A percentile compares a stretch with the other conserved stretches of the same genome.
phyloP scores from a whole-genome alignment of 2,797 vertebrate genomes.

The Crotalus adamanteus region DNA sequence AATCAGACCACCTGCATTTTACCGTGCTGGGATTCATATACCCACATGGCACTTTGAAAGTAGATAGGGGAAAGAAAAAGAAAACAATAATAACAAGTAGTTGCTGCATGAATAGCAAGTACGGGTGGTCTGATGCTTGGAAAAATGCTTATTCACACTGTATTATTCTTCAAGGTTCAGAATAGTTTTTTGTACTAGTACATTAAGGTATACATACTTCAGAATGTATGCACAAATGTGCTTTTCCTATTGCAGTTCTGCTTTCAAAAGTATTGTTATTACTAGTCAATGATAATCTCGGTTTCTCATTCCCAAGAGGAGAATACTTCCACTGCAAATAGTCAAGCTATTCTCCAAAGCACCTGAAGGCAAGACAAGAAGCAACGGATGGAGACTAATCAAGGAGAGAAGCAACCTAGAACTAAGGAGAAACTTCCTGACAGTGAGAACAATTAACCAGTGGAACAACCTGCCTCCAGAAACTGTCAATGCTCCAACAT shows the following conservation, averaged over 20 bases:
- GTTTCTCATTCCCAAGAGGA: neutral
- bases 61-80: neutral
- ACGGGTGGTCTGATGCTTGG: neutral
- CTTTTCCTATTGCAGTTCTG: neutral
- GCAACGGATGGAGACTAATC: too few relatives aligned
- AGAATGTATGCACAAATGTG: neutral
- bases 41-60: neutral
- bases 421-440: too few relatives aligned
- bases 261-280: neutral
- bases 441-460: too few relatives aligned
- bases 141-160: neutral
- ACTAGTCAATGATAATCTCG: neutral
- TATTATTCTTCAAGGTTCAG: neutral
- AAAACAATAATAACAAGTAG: neutral
- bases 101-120: neutral
- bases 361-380: too few relatives aligned
- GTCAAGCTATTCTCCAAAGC: too few relatives aligned
- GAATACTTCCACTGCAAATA: neutral
- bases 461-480: too few relatives aligned
- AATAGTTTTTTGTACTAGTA: neutral
- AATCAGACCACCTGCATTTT: slow-evolving; percentile 7
- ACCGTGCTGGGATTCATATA: neutral
- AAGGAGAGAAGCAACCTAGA: too few relatives aligned
- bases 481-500: too few relatives aligned
- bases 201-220: neutral